Evolutionary conservation across 1,140 invertebrate species (phyloP).

Genomic region (Pachypeltis micranthus): DNA sequence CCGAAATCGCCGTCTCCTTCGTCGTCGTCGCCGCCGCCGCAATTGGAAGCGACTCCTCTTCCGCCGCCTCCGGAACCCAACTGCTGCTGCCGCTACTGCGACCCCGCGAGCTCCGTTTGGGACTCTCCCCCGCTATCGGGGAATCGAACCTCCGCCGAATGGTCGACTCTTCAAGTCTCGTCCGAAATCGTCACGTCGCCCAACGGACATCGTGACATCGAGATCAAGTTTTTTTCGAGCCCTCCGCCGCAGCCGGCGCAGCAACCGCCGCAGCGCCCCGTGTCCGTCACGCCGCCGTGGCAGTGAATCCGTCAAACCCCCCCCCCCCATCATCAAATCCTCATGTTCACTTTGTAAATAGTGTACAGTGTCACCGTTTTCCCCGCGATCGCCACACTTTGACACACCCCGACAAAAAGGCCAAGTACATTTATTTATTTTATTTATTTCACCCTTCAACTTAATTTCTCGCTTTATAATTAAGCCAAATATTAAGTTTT

Average conservation of each 20-base stretch:
- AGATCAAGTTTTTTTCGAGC: constrained; percentile 59
- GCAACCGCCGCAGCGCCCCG: not conserved
- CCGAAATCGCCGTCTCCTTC: constrained; percentile 26
- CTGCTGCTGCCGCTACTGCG: constrained; percentile 70
- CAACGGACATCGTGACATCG: constrained; percentile 60
- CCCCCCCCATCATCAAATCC: not conserved
- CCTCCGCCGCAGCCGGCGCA: constrained; percentile 19
- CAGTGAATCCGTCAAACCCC: constrained; percentile 4
- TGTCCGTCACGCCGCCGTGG: constrained; percentile 15
- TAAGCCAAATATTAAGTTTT: too few relatives aligned
- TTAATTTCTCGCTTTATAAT: too few relatives aligned
- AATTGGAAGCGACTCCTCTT: not conserved
- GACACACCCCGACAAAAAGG: too few relatives aligned
- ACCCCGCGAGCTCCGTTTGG: constrained; percentile 64
- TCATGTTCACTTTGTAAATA: not conserved
- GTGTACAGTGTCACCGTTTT: not conserved
- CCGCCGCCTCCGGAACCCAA: constrained; percentile 32
- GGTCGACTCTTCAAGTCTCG: constrained; percentile 45
- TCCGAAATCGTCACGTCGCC: constrained; percentile 64
- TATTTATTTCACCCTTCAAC: too few relatives aligned
- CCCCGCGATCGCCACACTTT: too few relatives aligned
- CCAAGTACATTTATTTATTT: too few relatives aligned
- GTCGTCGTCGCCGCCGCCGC: constrained; percentile 21
- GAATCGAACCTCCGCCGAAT: constrained; percentile 35
- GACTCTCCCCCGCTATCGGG: constrained; percentile 35